Evolutionary conservation across 2,113 vertebrate species (phyloP), one percentile per base, ranked within the genome.

Genomic region (Ochotona curzoniae): DNA sequence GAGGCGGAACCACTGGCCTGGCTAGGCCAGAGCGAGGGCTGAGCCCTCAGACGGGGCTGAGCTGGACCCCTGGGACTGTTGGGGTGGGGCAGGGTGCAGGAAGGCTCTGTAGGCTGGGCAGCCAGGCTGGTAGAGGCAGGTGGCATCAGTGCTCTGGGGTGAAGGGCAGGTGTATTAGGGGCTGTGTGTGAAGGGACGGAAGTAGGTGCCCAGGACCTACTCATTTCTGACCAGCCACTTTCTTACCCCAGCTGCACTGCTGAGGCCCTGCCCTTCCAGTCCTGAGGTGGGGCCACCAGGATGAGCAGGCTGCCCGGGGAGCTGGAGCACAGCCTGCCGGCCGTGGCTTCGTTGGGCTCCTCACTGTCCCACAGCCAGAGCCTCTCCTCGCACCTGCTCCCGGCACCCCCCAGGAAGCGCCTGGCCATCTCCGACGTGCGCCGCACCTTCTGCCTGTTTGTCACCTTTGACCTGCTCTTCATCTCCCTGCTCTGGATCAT

Each of bases 381-480:
- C 83, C 98, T 99, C 67, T 94, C 98, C 13, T 98, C 99, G 0
- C 98, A 98, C 1, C 96, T 97, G 1, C 0, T 97, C 96, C 6
- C 97, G 69, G 93, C 96, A 44, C 98, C 1, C 97, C 93, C 95
- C 0, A 98, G 98, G 25, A 98, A 98, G 95, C 98, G 98, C 70
- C 98, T 89, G 85, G 96, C 96, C 97, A 99, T 99, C 97, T 99
- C 99, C 0, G 99, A 99, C 0, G 99, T 99, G n/a, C 99, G 99
- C 4, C 98, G 99, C 15, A 99, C 99, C 83, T 99, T 99, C 98
- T 99, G 99, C 93, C 99, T 99, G 90, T 99, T 99, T 0, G 99
- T 99, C 96, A 99, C 99, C 32, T 99, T 99, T 20, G 99, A 99
- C 95, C 98, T 99, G 92, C 99, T 99, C 96, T 99, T 99, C 97